These are phyloP conservation scores for Capitulum mitella DNA, from an alignment of 2,888 invertebrate genomes.

Conservation along the genomic window DNA sequence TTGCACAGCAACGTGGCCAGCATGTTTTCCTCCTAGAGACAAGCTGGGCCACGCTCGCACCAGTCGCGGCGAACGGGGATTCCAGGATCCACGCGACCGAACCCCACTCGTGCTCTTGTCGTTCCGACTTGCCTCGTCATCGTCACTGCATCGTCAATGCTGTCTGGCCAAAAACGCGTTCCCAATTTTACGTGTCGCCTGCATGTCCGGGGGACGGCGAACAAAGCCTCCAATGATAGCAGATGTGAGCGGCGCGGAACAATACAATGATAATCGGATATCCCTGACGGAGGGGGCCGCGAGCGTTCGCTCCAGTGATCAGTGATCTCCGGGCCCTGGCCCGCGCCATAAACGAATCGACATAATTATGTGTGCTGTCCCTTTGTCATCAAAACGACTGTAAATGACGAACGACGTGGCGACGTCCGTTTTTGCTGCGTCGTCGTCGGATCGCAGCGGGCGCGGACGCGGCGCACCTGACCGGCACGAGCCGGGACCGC, in stretches of 20 bases:
- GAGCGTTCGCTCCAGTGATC: background rate
- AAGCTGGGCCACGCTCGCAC: no score
- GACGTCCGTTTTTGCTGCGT: background rate
- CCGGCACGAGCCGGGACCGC: no score
- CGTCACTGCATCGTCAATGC: background rate
- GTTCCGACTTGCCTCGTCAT: background rate
- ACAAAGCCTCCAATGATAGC: background rate
- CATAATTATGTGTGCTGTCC: slow-evolving; percentile 14
- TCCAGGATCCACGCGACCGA: no score
- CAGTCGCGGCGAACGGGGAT: no score
- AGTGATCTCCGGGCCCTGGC: background rate
- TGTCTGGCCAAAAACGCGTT: background rate
- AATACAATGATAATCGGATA: slow-evolving; percentile 21
- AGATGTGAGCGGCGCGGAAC: background rate
- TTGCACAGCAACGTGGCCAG: no score
- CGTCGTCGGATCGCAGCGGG: background rate
- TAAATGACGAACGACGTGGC: slow-evolving; percentile 6
- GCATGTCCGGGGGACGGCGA: background rate
- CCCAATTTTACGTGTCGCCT: background rate
- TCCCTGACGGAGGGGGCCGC: background rate
- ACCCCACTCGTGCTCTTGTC: no score
- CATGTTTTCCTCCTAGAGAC: no score
- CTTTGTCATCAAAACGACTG: background rate
- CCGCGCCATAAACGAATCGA: background rate
- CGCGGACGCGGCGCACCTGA: no score